Evolutionary conservation across 2,113 vertebrate species (phyloP), one percentile per base, ranked within the genome.

Genomic region (Tauraco erythrolophus): DNA sequence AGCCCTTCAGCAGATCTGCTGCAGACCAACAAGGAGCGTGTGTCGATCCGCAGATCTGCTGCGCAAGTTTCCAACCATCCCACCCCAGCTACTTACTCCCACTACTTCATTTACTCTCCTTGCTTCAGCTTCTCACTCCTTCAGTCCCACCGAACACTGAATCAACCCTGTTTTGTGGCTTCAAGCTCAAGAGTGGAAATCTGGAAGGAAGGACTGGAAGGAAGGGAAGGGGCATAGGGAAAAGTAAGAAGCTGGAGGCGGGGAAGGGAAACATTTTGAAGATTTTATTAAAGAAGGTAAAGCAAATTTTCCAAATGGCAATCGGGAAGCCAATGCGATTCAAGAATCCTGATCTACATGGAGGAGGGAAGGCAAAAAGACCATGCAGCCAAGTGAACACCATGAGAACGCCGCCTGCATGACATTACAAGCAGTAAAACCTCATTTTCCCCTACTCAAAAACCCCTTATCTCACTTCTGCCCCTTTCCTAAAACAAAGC

Each of bases 191-290:
- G 41, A 64, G 30, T 17, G 74, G 92, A 96, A 96, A 96, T 22
- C 81, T 96, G 95, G 89, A 96, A 89, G 51, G 31, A 89, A 66
- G 46, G 68, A 53, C 79, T 94, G 83, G 68, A 85, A 95, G 80
- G 25, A 92, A 88, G 35, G 11, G 57, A 86, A 89, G 30, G 23
- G 53, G 39, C 68, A 84, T 2, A 2, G 64, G 60, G 80, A 95
- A 81, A 91, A 89, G 14, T 13, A 80, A 84, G 91, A 76, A 1
- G 23, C 46, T 68, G 51, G 72, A 95, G 25, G 46, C 2, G 1
- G 11, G 51, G 86, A 91, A 80, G 93, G 64, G 94, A 95, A 91
- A 71, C n/a, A 66, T 46, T 89, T 81, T 46, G 83, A 31, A 54
- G 56, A 43, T 64, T 72, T 69, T 46, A 28, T 22, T 45, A n/a